phyloP scores from a whole-genome alignment of 2,797 vertebrate species.

The Holocentrus rufus region DNA sequence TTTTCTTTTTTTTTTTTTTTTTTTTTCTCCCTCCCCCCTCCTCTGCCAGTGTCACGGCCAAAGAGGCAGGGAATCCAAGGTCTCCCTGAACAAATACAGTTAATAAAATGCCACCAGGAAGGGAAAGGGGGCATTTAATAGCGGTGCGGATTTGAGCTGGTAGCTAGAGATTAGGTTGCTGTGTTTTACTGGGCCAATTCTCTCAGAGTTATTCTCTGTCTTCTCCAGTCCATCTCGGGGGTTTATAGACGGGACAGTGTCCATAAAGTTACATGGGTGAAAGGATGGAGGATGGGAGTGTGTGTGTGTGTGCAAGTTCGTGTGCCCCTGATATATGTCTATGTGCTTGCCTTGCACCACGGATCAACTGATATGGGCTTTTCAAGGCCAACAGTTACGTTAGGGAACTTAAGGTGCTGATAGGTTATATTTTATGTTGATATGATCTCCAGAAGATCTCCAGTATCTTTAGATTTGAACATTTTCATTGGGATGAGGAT shows the following conservation, averaged over 20 bases:
- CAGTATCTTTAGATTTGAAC: not conserved
- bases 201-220: conserved; percentile 40
- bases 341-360: conserved; percentile 22
- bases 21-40: conserved; percentile 18
- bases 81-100: conserved; percentile 57
- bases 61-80: conserved; percentile 48
- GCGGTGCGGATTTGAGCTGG: conserved; percentile 58
- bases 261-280: conserved; percentile 70
- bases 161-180: conserved; percentile 60
- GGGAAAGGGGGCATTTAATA: conserved; percentile 52
- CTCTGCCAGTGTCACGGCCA: conserved; percentile 40
- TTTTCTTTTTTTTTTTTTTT: conserved; percentile 49
- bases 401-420: conserved; percentile 34
- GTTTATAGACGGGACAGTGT: conserved; percentile 69
- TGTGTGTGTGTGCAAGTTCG: conserved; percentile 5
- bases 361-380: conserved; percentile 30
- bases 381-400: conserved; percentile 49
- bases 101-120: conserved; percentile 60
- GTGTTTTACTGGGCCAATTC: conserved; percentile 69
- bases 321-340: conserved; percentile 39
- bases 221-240: conserved; percentile 54
- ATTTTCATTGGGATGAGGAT: too few relatives aligned
- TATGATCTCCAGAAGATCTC: too few relatives aligned
- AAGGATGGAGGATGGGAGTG: conserved; percentile 30
- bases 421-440: conserved; percentile 33